Evolutionary conservation across 2,113 vertebrate genomes (phyloP).

Genomic region (Ictidomys tridecemlineatus): DNA sequence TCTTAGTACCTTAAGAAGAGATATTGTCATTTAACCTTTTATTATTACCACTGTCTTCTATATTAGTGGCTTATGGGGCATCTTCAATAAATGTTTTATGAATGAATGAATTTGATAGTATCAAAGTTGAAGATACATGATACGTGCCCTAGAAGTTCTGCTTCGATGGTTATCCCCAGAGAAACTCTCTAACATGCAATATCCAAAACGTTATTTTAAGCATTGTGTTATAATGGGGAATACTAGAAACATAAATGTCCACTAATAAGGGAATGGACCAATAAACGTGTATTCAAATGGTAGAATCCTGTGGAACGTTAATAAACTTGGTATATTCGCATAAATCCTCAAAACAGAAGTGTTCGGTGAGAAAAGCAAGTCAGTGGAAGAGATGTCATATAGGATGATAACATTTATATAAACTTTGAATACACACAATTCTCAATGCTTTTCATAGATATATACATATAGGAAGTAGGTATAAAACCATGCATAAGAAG

Average conservation of each 20-base stretch:
- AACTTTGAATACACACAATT: constrained; percentile 22
- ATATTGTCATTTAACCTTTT: neutral
- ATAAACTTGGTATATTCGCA: neutral
- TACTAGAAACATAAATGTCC: neutral
- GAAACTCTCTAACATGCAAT: neutral
- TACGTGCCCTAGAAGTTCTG: neutral
- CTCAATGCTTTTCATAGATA: neutral
- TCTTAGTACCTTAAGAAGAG: neutral
- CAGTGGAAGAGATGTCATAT: neutral
- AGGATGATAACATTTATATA: neutral
- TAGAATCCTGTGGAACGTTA: neutral
- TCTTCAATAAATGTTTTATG: constrained; percentile 20
- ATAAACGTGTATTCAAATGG: neutral
- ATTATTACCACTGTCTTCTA: neutral
- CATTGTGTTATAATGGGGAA: neutral
- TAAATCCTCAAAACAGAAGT: neutral
- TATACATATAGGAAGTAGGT: neutral
- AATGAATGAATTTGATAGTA: neutral
- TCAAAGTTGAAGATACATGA: neutral
- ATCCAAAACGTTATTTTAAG: constrained; percentile 36
- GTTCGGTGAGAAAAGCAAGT: constrained; percentile 29
- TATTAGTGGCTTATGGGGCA: neutral
- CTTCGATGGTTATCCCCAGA: neutral
- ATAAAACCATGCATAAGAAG: neutral
- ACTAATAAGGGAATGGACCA: neutral